Evolutionary conservation across 2,888 invertebrate species (phyloP).

Genomic region (Atrina japonica): DNA sequence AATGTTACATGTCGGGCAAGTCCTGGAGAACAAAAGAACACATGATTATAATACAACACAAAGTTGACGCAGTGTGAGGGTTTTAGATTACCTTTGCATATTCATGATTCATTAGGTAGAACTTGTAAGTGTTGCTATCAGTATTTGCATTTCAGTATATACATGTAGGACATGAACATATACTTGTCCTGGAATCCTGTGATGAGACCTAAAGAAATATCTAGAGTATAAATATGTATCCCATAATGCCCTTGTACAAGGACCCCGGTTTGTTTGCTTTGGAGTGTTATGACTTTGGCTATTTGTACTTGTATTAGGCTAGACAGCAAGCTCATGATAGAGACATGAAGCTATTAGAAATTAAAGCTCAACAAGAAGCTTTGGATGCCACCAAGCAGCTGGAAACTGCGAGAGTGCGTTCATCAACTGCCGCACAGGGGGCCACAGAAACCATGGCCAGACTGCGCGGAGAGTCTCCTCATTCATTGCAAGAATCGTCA

Average conservation of each 20-base stretch:
- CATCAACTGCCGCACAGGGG: conserved; percentile 58
- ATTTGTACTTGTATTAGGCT: conserved; percentile 52
- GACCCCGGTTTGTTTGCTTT: conserved; percentile 13
- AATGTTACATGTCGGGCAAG: too few relatives aligned
- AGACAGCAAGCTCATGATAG: conserved; percentile 72
- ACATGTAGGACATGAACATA: too few relatives aligned
- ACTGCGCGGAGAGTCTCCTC: conserved; percentile 53
- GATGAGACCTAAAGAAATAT: too few relatives aligned
- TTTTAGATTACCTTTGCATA: too few relatives aligned
- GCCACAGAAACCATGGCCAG: conserved; percentile 58
- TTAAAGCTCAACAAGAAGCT: conserved; percentile 70
- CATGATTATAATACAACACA: too few relatives aligned
- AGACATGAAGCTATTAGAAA: conserved; percentile 70
- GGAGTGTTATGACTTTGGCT: not conserved
- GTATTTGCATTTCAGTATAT: too few relatives aligned
- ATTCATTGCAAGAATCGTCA: conserved; percentile 58
- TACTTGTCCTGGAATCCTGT: too few relatives aligned
- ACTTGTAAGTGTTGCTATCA: too few relatives aligned
- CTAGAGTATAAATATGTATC: not conserved
- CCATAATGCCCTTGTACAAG: conserved; percentile 1
- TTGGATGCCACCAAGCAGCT: conserved; percentile 69
- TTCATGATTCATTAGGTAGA: too few relatives aligned
- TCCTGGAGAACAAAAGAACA: too few relatives aligned
- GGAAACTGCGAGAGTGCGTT: conserved; percentile 58
- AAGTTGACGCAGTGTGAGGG: too few relatives aligned